These are phyloP conservation scores for Carterocephalus palaemon DNA, from an alignment of 2,888 invertebrate genomes.

Conservation along the genomic window DNA sequence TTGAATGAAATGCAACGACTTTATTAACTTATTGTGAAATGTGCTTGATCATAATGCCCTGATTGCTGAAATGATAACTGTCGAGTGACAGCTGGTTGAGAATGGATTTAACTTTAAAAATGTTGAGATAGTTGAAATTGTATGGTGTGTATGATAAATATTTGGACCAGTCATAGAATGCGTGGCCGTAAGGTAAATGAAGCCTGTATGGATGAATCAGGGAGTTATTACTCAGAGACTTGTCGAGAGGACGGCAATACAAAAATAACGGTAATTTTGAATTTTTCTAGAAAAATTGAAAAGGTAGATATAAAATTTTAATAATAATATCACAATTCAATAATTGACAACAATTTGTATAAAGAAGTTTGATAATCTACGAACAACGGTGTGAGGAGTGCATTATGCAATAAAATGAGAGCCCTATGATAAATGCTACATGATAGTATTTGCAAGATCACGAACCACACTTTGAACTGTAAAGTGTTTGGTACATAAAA, in stretches of 20 bases:
- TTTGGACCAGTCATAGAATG: conserved; percentile 7
- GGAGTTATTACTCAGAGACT: not conserved
- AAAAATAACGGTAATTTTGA: not conserved
- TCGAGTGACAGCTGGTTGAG: no score
- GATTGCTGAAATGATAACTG: not conserved
- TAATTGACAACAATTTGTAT: not conserved
- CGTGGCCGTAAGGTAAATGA: not conserved
- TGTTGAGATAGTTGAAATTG: no score
- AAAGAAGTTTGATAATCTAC: conserved; percentile 3
- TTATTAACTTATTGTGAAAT: not conserved
- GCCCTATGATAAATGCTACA: no score
- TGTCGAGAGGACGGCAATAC: no score
- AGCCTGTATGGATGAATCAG: conserved; percentile 11
- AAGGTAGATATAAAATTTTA: conserved; percentile 1
- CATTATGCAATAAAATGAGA: no score
- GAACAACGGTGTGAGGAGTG: no score
- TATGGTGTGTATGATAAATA: not conserved
- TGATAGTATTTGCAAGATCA: no score
- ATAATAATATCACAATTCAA: conserved; percentile 1
- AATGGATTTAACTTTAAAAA: no score
- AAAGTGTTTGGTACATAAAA: no score
- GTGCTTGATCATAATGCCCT: no score
- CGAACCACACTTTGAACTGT: no score
- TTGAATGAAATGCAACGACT: not conserved
- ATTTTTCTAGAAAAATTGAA: conserved; percentile 2